These are phyloP conservation scores for Agrotis exclamationis DNA, from an alignment of 2,888 invertebrate species.

Conservation along the genomic window DNA sequence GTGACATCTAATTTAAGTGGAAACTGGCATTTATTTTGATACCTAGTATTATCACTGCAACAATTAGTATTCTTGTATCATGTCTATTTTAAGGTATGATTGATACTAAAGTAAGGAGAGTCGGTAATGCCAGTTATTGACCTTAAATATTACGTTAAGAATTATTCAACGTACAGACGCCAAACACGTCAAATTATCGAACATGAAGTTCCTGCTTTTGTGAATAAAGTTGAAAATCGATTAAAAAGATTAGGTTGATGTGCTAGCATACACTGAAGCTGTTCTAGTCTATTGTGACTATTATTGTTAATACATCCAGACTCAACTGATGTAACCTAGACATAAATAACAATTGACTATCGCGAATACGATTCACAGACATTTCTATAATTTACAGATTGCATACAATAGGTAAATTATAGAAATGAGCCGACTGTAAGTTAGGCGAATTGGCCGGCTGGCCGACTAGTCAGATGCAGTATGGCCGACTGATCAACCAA, in stretches of 20 bases:
- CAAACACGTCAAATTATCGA: too few species aligned
- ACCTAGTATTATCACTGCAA: slow-evolving; percentile 14
- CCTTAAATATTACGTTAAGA: background rate
- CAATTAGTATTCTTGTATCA: slow-evolving; percentile 17
- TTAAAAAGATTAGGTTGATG: too few species aligned
- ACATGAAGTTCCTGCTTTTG: too few species aligned
- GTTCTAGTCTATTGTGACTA: background rate
- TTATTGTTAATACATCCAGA: too few species aligned
- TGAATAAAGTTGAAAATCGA: too few species aligned
- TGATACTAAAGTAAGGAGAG: slow-evolving; percentile 8
- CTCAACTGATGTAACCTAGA: slow-evolving; percentile 10
- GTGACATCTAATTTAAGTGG: background rate
- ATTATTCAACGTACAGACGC: too few species aligned
- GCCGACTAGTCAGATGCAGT: too few species aligned
- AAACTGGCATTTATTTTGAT: background rate
- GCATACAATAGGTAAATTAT: background rate
- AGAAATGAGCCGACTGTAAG: too few species aligned
- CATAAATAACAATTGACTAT: slow-evolving; percentile 12
- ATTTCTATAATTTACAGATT: too few species aligned
- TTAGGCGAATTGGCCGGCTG: too few species aligned
- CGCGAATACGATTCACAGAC: background rate
- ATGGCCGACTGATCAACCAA: too few species aligned
- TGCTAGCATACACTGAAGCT: too few species aligned
- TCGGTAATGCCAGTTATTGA: slow-evolving; percentile 14
- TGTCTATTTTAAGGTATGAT: slow-evolving; percentile 40